These are phyloP conservation scores for Caenorhabditis briggsae DNA, from an alignment of 1,140 invertebrate species.

Conservation along the genomic window DNA sequence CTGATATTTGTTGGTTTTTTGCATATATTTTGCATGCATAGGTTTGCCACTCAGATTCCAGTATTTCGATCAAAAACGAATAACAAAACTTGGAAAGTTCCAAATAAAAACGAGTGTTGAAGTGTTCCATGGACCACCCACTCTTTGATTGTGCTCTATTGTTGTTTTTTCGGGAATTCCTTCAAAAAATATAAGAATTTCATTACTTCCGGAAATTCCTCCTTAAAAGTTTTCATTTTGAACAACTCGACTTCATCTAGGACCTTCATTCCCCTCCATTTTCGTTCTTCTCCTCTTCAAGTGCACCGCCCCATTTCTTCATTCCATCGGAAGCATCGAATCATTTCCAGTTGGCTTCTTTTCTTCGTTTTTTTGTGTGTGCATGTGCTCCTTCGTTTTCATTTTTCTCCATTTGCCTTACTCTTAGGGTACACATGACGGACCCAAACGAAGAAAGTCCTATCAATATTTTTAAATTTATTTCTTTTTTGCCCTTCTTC, in stretches of 20 bases:
- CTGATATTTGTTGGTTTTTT: too few relatives aligned
- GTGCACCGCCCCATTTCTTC: constrained; percentile 42
- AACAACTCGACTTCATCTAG: neutral
- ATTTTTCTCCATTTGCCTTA: constrained; percentile 30
- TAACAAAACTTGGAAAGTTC: too few relatives aligned
- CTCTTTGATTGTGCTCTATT: too few relatives aligned
- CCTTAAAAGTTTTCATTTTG: neutral
- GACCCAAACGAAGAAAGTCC: neutral
- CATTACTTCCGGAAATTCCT: neutral
- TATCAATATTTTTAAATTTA: constrained; percentile 54
- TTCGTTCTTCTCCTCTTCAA: neutral
- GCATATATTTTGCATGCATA: too few relatives aligned
- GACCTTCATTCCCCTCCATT: neutral
- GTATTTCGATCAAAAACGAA: too few relatives aligned
- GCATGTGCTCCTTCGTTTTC: neutral
- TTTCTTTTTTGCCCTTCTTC: constrained; percentile 8
- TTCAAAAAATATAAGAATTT: too few relatives aligned
- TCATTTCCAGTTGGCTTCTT: constrained; percentile 54
- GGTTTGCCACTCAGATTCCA: too few relatives aligned
- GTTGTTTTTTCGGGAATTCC: too few relatives aligned
- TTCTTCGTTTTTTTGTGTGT: constrained; percentile 24
- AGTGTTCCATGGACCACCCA: too few relatives aligned
- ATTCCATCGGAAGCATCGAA: constrained; percentile 52
- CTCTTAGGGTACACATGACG: neutral
- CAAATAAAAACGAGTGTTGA: too few relatives aligned